These are phyloP conservation scores for Myotis davidii DNA, from an alignment of 2,113 vertebrate species.

Conservation along the genomic window DNA sequence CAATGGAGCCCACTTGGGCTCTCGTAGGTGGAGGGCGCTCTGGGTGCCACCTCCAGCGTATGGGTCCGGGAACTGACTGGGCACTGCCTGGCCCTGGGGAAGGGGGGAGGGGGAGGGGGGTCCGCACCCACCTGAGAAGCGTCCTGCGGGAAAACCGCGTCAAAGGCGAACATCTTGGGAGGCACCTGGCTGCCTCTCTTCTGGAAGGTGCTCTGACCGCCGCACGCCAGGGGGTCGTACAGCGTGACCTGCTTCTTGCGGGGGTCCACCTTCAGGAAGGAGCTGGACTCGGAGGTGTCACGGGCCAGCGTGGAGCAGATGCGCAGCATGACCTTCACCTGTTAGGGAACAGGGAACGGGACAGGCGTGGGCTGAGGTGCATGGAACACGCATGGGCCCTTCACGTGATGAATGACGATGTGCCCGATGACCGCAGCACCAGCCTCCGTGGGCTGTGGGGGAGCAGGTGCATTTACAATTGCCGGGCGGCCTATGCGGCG, in stretches of 20 bases:
- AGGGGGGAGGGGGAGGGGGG: accelerated
- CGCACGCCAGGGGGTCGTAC: conserved; percentile 92
- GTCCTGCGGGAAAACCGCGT: conserved; percentile 96
- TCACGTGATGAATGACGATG: neutral
- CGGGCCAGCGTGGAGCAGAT: conserved; percentile 91
- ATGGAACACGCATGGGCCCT: neutral
- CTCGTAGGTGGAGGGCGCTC: neutral
- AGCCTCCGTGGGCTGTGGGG: neutral
- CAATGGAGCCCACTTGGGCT: neutral
- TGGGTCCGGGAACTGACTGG: neutral
- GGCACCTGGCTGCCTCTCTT: conserved; percentile 94
- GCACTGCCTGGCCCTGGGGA: accelerated
- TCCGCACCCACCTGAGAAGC: conserved; percentile 92
- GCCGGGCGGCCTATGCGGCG: conserved; percentile 18
- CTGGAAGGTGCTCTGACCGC: conserved; percentile 87
- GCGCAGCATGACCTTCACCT: conserved; percentile 99
- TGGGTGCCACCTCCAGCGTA: neutral
- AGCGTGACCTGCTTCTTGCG: conserved; percentile 97
- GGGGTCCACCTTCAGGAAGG: conserved; percentile 97
- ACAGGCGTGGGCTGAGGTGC: accelerated
- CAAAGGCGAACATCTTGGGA: conserved; percentile 98
- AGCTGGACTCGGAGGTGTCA: conserved; percentile 93
- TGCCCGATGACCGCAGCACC: neutral
- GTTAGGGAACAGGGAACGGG: conserved; percentile 64
- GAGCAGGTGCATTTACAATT: conserved; percentile 63